Percentiles rank a stretch among this genome's conserved stretches.
Conservation (phyloP, 2,888 invertebrate species). For the Acrobasis consociella region DNA sequence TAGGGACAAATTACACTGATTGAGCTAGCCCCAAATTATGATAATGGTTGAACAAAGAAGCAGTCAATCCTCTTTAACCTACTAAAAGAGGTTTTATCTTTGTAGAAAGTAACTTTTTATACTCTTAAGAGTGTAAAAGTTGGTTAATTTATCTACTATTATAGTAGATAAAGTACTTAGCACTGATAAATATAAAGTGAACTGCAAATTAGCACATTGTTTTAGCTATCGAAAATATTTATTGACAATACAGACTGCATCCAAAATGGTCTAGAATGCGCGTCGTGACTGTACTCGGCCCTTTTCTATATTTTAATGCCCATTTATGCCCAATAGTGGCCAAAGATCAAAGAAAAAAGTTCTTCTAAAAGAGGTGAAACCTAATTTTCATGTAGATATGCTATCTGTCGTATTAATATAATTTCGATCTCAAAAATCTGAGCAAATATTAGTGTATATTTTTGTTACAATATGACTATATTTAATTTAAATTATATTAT, state of each 20-base stretch:
- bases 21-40: too few species aligned
- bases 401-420: background rate
- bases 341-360: conserved; percentile 34
- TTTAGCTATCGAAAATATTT: conserved; percentile 67
- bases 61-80: too few species aligned
- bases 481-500: too few species aligned
- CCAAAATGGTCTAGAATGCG: conserved; percentile 59
- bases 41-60: too few species aligned
- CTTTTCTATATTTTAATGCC: conserved; percentile 39
- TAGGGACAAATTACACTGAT: too few species aligned
- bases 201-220: conserved; percentile 56
- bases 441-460: too few species aligned
- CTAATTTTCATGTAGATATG: background rate
- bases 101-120: too few species aligned
- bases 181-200: background rate
- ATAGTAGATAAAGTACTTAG: background rate
- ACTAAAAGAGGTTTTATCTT: too few species aligned
- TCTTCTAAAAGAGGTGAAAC: background rate
- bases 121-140: too few species aligned
- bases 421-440: too few species aligned
- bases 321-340: conserved; percentile 37
- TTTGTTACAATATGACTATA: too few species aligned
- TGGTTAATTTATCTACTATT: too few species aligned
- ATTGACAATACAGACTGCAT: conserved; percentile 53
- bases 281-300: conserved; percentile 62